phyloP scores from a whole-genome alignment of 2,797 vertebrate genomes.

The Argyrosomus regius region DNA sequence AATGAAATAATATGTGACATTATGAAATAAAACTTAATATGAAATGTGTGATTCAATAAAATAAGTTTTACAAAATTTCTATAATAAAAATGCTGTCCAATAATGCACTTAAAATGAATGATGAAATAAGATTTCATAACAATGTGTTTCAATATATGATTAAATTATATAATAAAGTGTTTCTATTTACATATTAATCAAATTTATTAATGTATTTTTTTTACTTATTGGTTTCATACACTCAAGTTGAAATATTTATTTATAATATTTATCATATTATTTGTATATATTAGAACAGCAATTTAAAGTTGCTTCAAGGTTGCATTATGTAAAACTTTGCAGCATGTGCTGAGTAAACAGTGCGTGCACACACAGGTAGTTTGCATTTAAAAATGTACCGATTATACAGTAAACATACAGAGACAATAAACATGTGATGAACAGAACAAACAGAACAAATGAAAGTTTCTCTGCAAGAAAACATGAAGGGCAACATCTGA shows the following conservation, averaged over 20 bases:
- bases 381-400: background rate
- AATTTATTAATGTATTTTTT: background rate
- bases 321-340: background rate
- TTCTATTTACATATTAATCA: background rate
- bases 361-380: background rate
- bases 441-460: conserved; percentile 15
- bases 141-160: background rate
- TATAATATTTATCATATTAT: conserved; percentile 8
- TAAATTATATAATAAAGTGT: background rate
- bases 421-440: conserved; percentile 3
- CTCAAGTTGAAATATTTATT: conserved; percentile 17
- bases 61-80: too few species aligned
- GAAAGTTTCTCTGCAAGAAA: conserved; percentile 6
- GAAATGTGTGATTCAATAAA: background rate
- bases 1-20: background rate
- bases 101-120: background rate
- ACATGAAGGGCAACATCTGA: conserved; percentile 22
- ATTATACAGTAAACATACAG: background rate
- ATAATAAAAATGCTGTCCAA: too few species aligned
- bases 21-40: background rate
- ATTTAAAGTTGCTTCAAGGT: conserved; percentile 20
- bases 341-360: conserved; percentile 14
- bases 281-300: conserved; percentile 16
- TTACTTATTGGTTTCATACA: background rate
- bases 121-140: background rate